phyloP scores from a whole-genome alignment of 2,113 vertebrate species.

The Corythornis madagascariensis region DNA sequence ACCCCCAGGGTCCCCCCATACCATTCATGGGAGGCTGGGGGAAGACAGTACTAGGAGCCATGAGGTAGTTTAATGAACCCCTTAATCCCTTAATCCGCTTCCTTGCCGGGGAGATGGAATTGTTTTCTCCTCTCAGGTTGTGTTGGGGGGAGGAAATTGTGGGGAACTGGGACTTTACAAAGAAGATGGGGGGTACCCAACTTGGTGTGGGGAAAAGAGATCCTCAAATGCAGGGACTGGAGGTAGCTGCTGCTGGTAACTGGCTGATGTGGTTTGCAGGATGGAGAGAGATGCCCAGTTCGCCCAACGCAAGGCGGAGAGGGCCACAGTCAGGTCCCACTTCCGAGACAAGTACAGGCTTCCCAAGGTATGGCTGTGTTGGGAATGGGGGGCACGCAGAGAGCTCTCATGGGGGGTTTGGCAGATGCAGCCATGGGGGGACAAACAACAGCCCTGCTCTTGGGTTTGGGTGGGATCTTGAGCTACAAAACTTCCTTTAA shows the following conservation, averaged over 20 bases:
- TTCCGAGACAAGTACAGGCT: constrained; percentile 95
- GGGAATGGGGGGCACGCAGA: accelerated
- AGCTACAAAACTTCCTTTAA: neutral
- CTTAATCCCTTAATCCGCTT: constrained; percentile 81
- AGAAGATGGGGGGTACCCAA: neutral
- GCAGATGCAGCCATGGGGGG: accelerated
- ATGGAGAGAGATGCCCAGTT: constrained; percentile 92
- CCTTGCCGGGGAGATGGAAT: constrained; percentile 24
- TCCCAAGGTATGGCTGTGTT: constrained; percentile 84
- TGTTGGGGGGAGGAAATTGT: neutral
- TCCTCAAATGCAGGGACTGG: accelerated
- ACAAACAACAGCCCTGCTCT: neutral
- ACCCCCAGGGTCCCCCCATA: accelerated
- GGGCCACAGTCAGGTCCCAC: constrained; percentile 91
- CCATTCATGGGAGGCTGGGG: neutral
- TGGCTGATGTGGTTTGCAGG: constrained; percentile 59
- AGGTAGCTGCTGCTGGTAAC: neutral
- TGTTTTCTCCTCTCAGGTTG: constrained; percentile 36
- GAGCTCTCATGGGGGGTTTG: too few relatives aligned
- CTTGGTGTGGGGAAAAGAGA: neutral
- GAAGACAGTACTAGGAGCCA: neutral
- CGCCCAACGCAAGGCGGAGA: constrained; percentile 94
- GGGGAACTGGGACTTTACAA: neutral
- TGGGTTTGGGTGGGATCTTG: neutral
- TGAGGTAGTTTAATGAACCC: constrained; percentile 35